Evolutionary conservation across 2,888 invertebrate genomes (phyloP), one percentile per base, ranked within the genome.

Genomic region (Opisthograptis luteolata): DNA sequence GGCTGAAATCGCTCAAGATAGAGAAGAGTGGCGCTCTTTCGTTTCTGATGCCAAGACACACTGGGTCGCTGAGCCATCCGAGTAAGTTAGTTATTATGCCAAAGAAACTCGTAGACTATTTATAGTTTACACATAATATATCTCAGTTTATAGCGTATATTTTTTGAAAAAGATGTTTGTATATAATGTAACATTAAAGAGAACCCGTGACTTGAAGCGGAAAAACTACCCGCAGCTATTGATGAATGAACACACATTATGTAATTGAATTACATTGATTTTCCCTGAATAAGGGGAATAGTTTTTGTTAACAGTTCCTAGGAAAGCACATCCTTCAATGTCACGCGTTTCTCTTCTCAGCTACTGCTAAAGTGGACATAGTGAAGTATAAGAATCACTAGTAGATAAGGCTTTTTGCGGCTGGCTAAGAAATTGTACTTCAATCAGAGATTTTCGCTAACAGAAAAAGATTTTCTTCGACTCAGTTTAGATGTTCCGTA

Each of bases 191-290:
- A 46, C 27, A 46, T 42, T 25, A 35, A 49, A 53, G 44, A 41
- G 24, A 22, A 9, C 28, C 42, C 24, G 19, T 5, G 19, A 14
- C 5, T 27, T 2, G 19, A 10, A 17, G 7, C 14, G 3, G 31
- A 17, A 39, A 31, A 30, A 3, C 25, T 9, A 19, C 15, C n/a
- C 13, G 32, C n/a, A 14, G 36, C 19, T 24, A 40, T 28, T 49
- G 49, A 45, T 50, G 46, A 56, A 57, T 52, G 44, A 42, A 19
- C 48, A 25, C 47, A 39, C 51, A 49, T 57, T 60, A 57, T 37
- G 41, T 44, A 56, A 57, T 60, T 56, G 59, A 50, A 52, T 49
- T 48, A 49, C 49, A 57, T 57, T 54, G 54, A 60, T 55, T 55
- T 52, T 55, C 28, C 25, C 13, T 20, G 32, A 37, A 41, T 22